Evolutionary conservation across 2,797 vertebrate genomes (phyloP), one percentile per base, ranked within the genome.

Genomic region (Pseudomugil tenellus): DNA sequence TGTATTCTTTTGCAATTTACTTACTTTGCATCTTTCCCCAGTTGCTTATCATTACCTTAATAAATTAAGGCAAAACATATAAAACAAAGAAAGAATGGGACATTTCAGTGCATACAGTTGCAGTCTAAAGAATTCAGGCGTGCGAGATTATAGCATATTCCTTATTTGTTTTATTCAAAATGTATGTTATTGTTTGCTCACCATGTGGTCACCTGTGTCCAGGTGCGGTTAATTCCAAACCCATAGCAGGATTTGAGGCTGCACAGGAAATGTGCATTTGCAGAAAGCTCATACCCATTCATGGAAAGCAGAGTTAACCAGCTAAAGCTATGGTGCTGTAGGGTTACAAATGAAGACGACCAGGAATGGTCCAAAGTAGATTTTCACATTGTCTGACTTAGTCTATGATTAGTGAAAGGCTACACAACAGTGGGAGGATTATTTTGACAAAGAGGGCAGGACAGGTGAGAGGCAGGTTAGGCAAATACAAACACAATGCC

Each of bases 381-480:
- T 34, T 72, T 67, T 63, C 41, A 80, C 72, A 84, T 72, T 76
- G 74, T 79, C 49, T 41, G 75, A 74, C 41, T 83, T 81, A 63
- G 61, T 60, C 7, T 32, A 73, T 48, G 81, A 89, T 86, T 80
- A 77, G 64, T 62, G 35, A 63, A 65, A 52, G 51, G 51, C 59
- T 16, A 56, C 71, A 77, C 67, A 68, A 75, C 39, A 13, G 55
- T 55, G 76, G 32, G 5, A 59, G 83, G 83, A 86, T 90, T 90
- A 90, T 70, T 25, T 25, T 29, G 56, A 84, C 80, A 87, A 86
- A 79, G 69, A 70, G 72, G 63, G 49, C 10, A 54, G 43, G 72
- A 72, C 81, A 85, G 88, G 90, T 91, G 87, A 89, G 83, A 78
- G 29, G 67, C 79, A 84, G 87, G 85, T 89, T 72, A 81, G 65